phyloP scores from a whole-genome alignment of 2,888 invertebrate species.

The Harmothoe impar region DNA sequence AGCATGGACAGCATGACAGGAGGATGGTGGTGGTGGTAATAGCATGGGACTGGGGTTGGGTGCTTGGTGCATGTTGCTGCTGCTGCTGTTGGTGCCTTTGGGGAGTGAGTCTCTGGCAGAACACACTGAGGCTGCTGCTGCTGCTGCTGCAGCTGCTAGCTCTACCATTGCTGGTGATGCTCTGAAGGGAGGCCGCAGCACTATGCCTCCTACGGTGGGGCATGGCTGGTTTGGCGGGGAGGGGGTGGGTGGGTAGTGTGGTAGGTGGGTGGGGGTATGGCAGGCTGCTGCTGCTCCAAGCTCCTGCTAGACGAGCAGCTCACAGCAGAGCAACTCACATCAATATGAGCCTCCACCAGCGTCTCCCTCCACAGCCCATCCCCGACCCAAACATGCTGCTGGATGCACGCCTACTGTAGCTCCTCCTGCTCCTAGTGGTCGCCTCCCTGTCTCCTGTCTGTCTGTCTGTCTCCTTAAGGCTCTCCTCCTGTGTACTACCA shows the following conservation, averaged over 20 bases:
- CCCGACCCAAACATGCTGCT: not conserved
- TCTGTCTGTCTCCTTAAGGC: not conserved
- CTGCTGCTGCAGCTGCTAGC: slow-evolving; percentile 23
- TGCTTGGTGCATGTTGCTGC: not conserved
- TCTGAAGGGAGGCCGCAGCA: not conserved
- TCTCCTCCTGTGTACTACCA: not conserved
- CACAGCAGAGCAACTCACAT: not conserved
- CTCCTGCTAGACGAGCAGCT: not conserved
- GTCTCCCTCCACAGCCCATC: not conserved
- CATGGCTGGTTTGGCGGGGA: not conserved
- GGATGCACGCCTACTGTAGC: not conserved
- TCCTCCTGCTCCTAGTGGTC: not conserved
- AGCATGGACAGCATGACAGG: not conserved
- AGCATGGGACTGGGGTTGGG: not conserved
- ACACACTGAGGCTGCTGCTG: not conserved
- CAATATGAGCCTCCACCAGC: not conserved
- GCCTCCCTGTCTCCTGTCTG: not conserved
- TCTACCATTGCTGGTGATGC: not conserved
- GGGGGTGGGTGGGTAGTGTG: not conserved
- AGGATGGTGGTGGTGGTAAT: too few species aligned
- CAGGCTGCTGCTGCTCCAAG: not conserved
- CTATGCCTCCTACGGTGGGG: not conserved
- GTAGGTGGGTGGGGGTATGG: not conserved
- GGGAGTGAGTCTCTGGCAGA: not conserved
- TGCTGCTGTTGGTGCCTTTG: slow-evolving; percentile 30